Conservation (phyloP, 2,888 invertebrate genomes). For the Mimumesa dahlbomi region DNA sequence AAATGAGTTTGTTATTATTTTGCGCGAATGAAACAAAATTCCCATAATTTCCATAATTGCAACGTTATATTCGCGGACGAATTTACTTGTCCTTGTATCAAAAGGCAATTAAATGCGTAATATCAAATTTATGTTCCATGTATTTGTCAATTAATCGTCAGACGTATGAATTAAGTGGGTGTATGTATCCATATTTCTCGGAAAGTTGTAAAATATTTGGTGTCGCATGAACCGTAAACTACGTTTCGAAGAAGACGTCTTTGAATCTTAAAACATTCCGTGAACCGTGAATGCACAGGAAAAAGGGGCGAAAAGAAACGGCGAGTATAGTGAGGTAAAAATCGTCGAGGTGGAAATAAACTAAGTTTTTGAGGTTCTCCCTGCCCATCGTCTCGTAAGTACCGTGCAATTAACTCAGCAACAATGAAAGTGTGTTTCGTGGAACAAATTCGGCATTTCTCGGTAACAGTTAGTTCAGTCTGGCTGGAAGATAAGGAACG, state of each 20-base stretch:
- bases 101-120: no score
- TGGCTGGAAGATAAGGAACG: conserved; percentile 25
- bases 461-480: background rate
- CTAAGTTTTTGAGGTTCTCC: conserved; percentile 16
- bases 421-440: conserved; percentile 65
- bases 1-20: background rate
- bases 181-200: no score
- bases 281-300: background rate
- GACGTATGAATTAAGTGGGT: no score
- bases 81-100: no score
- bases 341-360: conserved; percentile 25
- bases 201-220: no score
- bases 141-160: no score
- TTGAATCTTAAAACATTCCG: background rate
- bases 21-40: background rate
- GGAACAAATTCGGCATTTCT: conserved; percentile 45
- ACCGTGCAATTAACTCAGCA: conserved; percentile 67
- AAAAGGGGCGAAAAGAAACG: background rate
- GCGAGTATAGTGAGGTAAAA: background rate
- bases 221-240: no score
- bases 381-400: conserved; percentile 56
- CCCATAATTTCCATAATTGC: background rate
- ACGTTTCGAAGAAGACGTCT: no score
- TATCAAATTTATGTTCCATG: no score
- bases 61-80: no score